Evolutionary conservation across 2,888 invertebrate genomes (phyloP).

Genomic region (Omphaloscelis lunosa): DNA sequence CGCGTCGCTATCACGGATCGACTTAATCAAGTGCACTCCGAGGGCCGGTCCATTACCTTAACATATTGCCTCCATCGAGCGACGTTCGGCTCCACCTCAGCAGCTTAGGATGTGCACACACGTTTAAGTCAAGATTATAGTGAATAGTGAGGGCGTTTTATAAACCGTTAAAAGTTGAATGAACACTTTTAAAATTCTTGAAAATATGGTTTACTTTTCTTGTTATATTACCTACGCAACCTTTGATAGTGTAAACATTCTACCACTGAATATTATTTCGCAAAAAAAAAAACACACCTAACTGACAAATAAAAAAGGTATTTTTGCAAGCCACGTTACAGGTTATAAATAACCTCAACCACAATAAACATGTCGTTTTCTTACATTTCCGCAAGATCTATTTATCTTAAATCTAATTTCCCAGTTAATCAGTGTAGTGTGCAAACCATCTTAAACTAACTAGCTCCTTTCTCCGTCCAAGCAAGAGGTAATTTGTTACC

Average conservation of each 20-base stretch:
- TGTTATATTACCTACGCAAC: not conserved
- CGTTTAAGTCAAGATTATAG: constrained; percentile 48
- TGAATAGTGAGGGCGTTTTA: constrained; percentile 31
- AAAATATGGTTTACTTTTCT: not conserved
- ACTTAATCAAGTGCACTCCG: constrained; percentile 83
- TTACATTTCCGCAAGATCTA: constrained; percentile 7
- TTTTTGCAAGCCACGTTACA: not conserved
- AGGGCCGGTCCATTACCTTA: constrained; percentile 79
- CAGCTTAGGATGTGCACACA: constrained; percentile 58
- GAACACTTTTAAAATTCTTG: constrained; percentile 2
- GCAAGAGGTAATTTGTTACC: constrained; percentile 55
- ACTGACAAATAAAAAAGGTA: not conserved
- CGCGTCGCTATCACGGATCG: constrained; percentile 76
- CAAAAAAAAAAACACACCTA: no score
- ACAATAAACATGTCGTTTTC: constrained; percentile 1
- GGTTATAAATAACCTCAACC: not conserved
- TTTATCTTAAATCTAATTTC: constrained; percentile 26
- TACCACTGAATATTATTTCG: not conserved
- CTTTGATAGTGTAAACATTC: not conserved
- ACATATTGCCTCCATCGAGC: constrained; percentile 78
- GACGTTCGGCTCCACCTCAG: constrained; percentile 59
- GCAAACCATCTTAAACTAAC: constrained; percentile 40
- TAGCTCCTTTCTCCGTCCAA: constrained; percentile 37
- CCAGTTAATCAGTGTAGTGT: constrained; percentile 37
- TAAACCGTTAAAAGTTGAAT: constrained; percentile 18